Percentiles rank a stretch among this genome's conserved stretches.
phyloP scores from a whole-genome alignment of 2,113 vertebrate genomes.

The Dendrocopos noguchii region DNA sequence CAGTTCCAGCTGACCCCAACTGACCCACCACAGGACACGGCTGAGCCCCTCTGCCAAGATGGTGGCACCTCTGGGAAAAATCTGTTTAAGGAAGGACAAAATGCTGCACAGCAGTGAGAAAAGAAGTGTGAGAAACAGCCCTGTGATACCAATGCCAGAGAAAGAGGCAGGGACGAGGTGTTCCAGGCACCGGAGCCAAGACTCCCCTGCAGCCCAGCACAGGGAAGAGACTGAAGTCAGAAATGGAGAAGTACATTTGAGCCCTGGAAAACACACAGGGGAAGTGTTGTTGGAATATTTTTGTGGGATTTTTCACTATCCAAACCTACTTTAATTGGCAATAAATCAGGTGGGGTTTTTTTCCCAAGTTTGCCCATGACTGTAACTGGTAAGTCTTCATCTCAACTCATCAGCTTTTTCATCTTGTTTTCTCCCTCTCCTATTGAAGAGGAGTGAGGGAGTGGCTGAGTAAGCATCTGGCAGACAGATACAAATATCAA shows the following conservation, averaged over 20 bases:
- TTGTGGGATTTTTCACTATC: not conserved
- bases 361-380: not conserved
- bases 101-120: accelerated
- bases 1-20: not conserved
- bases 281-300: not conserved
- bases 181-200: not conserved
- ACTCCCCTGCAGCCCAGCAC: accelerated
- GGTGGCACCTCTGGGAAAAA: not conserved
- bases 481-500: not conserved
- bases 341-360: not conserved
- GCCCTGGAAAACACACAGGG: not conserved
- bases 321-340: not conserved
- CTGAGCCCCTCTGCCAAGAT: not conserved
- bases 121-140: not conserved
- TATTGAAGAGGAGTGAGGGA: not conserved
- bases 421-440: not conserved
- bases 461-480: too few relatives aligned
- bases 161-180: not conserved
- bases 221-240: not conserved
- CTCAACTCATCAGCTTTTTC: not conserved
- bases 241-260: not conserved
- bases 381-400: not conserved
- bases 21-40: not conserved
- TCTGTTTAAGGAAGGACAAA: not conserved
- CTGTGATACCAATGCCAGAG: not conserved